A percentile compares a stretch with the other conserved stretches of the same genome.
Conservation (phyloP, 2,113 vertebrate species). For the Pluvianellus socialis region DNA sequence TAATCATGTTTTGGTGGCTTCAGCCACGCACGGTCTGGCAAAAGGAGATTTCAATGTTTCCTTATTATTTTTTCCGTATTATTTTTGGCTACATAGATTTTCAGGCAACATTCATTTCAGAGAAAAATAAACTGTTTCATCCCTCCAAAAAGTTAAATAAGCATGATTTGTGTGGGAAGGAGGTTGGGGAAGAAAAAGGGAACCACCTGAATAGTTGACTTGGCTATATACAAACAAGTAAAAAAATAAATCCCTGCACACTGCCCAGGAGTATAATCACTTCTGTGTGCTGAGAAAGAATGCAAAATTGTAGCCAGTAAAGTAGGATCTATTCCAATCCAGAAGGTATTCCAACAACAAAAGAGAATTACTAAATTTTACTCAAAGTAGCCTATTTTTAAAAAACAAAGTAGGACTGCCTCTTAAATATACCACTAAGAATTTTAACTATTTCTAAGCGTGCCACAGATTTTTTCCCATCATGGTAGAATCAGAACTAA, state of each 20-base stretch:
- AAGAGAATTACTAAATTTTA: constrained; percentile 20
- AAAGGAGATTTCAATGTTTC: not conserved
- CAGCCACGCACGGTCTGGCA: not conserved
- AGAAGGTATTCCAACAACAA: not conserved
- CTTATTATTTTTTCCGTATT: not conserved
- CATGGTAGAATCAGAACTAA: constrained; percentile 36
- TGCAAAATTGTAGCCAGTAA: not conserved
- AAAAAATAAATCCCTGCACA: not conserved
- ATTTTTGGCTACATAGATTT: not conserved
- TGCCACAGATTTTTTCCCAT: not conserved
- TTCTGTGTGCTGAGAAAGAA: constrained; percentile 16
- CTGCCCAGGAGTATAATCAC: not conserved
- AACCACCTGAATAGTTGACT: not conserved
- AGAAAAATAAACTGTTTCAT: not conserved
- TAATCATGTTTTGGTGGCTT: not conserved
- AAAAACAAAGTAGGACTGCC: not conserved
- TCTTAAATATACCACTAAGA: constrained; percentile 2
- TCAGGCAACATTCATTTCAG: not conserved
- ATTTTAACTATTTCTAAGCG: constrained; percentile 12
- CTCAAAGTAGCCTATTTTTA: not conserved
- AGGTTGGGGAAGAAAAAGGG: not conserved
- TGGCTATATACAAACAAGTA: constrained; percentile 30
- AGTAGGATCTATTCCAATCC: not conserved
- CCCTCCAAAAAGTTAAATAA: not conserved
- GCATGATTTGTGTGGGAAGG: not conserved